Evolutionary conservation across 1,140 invertebrate species (phyloP).

Genomic region (Grapholita molesta): DNA sequence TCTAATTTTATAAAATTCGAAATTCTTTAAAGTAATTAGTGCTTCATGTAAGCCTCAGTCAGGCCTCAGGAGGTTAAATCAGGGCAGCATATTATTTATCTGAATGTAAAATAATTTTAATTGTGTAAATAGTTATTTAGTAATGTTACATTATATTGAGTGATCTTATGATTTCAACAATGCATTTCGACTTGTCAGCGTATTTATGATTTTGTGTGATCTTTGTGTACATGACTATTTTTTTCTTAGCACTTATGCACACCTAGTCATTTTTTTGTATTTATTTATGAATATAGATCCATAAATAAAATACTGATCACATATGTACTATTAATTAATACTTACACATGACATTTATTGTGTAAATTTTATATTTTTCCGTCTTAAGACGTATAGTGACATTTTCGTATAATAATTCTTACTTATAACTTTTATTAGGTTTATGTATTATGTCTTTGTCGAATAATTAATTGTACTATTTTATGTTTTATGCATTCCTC

Average conservation of each 20-base stretch:
- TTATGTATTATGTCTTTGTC: not conserved
- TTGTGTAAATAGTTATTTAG: slow-evolving; percentile 1
- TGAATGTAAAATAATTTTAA: slow-evolving; percentile 8
- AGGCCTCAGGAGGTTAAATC: too few relatives aligned
- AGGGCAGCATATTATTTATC: too few relatives aligned
- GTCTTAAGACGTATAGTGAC: too few relatives aligned
- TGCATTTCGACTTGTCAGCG: slow-evolving; percentile 10
- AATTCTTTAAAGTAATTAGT: too few relatives aligned
- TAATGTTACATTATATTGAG: not conserved
- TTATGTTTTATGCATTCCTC: not conserved
- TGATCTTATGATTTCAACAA: slow-evolving; percentile 8
- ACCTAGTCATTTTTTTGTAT: not conserved
- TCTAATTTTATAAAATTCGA: too few relatives aligned
- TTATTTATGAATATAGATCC: not conserved
- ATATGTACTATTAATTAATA: not conserved
- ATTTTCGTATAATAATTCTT: too few relatives aligned
- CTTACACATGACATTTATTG: not conserved
- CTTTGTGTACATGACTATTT: not conserved
- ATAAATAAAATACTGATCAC: not conserved
- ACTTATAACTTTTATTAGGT: too few relatives aligned
- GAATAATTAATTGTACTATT: too few relatives aligned
- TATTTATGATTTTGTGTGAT: not conserved
- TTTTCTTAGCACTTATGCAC: not conserved
- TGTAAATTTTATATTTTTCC: too few relatives aligned
- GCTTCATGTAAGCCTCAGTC: too few relatives aligned